Evolutionary conservation across 2,888 invertebrate species (phyloP).

Genomic region (Nomada flava): DNA sequence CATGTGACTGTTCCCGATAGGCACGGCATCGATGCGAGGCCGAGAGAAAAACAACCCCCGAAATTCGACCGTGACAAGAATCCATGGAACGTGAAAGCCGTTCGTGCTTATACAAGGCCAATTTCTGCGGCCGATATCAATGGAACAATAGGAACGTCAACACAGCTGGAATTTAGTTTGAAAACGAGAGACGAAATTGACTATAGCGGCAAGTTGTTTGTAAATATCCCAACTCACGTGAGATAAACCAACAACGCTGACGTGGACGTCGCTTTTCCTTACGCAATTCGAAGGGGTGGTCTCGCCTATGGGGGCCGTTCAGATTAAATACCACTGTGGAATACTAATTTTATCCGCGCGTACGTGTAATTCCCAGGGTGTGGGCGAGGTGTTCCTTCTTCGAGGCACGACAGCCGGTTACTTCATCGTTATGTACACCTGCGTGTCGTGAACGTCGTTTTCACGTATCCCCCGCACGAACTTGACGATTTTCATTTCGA

Average conservation of each 20-base stretch:
- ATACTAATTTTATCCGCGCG: constrained; percentile 72
- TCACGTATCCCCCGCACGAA: not conserved
- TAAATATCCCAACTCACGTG: constrained; percentile 63
- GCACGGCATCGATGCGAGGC: too few relatives aligned
- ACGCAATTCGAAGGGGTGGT: constrained; percentile 40
- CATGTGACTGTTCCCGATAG: not conserved
- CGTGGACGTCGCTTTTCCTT: not conserved
- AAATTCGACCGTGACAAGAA: constrained; percentile 27
- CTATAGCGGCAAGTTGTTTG: constrained; percentile 48
- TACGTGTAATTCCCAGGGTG: constrained; percentile 48
- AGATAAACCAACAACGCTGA: constrained; percentile 45
- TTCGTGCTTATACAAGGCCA: constrained; percentile 10
- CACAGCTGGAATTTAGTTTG: constrained; percentile 17
- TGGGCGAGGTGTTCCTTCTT: not conserved
- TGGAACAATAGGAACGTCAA: constrained; percentile 26
- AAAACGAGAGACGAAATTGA: constrained; percentile 15
- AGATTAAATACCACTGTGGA: constrained; percentile 64
- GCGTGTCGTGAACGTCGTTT: too few relatives aligned
- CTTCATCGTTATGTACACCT: not conserved
- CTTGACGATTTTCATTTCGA: constrained; percentile 16
- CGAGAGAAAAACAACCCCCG: constrained; percentile 21
- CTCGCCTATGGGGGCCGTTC: constrained; percentile 5
- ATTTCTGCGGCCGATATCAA: constrained; percentile 17
- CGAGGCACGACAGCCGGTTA: not conserved
- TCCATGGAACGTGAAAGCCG: not conserved